Evolutionary conservation across 1,140 invertebrate species (phyloP), one percentile per base, ranked within the genome.

Genomic region (Meloidogyne exigua): DNA sequence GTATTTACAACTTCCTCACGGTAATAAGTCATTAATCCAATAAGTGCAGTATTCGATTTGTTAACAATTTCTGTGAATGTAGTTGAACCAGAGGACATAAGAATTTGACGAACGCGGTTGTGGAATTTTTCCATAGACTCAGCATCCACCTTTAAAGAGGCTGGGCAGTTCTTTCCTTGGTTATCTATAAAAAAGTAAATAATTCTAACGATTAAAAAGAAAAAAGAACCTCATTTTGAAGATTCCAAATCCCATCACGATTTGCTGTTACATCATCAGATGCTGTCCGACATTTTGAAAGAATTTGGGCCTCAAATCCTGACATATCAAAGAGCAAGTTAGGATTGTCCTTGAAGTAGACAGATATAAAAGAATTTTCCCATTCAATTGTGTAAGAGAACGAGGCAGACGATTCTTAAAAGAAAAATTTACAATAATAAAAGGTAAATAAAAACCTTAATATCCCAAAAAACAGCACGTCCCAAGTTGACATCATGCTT

Each of bases 31-130:
- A 99, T 99, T 28, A 99, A 88, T 63, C 97, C 97, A 88, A 99
- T 99, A 7, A 99, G 90, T 0, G 97, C 96, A 0, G 97, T 99
- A 85, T 99, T 99, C 97, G 97, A 99, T 89, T 99, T 99, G 88
- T 99, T 99, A 0, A 99, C 96, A 88, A 99, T 99, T 89, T 98
- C 99, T 0, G 97, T 99, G 88, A 99, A 99, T 0, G 97, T 99
- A 0, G 97, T 99, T 0, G 96, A 99, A 0, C 97, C 97, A 32
- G 96, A 98, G 0, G 96, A 96, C 97, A 99, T 99, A 3, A 99
- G 90, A 87, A 99, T 99, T 90, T 99, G 97, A 21, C 97, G 89
- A 15, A 99, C 96, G 81, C 97, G 90, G 89, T 99, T 99, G 88
- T 99, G 96, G 91, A 99, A 99, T 76, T 94, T 91, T 76, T 94